Evolutionary conservation across 2,888 invertebrate species (phyloP), one percentile per base, ranked within the genome.

Genomic region (Cordilura impudica): DNA sequence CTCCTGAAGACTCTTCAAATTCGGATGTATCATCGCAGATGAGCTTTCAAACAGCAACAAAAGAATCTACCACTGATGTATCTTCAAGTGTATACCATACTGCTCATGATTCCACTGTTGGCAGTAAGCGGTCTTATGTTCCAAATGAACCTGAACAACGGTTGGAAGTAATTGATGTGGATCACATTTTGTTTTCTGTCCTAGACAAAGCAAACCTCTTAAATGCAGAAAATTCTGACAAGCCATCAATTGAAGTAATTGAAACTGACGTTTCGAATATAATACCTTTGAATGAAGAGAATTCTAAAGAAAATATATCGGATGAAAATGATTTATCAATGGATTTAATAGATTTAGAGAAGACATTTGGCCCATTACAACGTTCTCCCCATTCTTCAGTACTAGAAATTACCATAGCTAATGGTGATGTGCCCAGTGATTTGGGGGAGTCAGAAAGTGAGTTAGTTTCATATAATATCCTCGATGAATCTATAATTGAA

Each of bases 61-160:
- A 84, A 61, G 79, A 82, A 2, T 16, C 16, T 14, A 19, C 51
- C 10, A 78, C 76, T 54, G 82, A 81, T 67, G 26, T 67, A n/a
- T 76, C 76, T 31, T 45, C 87, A 4, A 87, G 87, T 31, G 84
- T 84, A 56, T 89, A 89, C 73, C 87, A 88, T 31, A 88, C 88
- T 0, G 89, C 89, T 2, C 84, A 86, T 31, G 87, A 85, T 43
- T 85, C 86, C 2, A 73, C 82, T 0, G 43, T 60, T 19, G 14
- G 73, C 4, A 84, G 81, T 49, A 83, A 21, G 16, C 49, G 77
- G 70, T 74, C 47, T 56, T 67, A 51, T 21, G 10, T 14, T 1
- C 71, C 21, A 0, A 83, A 81, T 23, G 65, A 54, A 67, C 19
- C 1, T 18, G 26, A 26, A 23, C 8, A 53, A 10, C 47, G 60